Conservation (phyloP, 2,888 invertebrate genomes). For the Eudemis profundana region DNA sequence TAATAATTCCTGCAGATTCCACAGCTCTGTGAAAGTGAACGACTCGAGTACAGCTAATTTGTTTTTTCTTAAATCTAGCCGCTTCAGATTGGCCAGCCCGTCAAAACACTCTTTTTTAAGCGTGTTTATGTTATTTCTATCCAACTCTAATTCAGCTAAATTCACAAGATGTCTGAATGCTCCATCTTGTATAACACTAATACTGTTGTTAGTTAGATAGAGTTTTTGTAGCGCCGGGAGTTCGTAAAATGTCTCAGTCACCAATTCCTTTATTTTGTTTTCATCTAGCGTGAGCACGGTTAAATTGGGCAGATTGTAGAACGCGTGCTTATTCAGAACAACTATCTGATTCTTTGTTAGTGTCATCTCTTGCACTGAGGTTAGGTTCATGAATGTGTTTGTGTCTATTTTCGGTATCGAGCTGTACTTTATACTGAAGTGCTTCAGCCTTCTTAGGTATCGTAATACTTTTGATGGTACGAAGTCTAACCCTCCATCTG, state of each 20-base stretch:
- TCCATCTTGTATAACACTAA: constrained; percentile 93
- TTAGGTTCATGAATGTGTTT: constrained; percentile 90
- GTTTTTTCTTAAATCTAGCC: constrained; percentile 90
- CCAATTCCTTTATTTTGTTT: constrained; percentile 90
- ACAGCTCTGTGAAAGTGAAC: constrained; percentile 91
- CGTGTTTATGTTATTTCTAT: constrained; percentile 90
- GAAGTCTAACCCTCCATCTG: constrained; percentile 88
- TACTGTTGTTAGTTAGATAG: constrained; percentile 93
- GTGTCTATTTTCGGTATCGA: constrained; percentile 89
- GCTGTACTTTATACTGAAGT: constrained; percentile 89
- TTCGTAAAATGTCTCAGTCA: constrained; percentile 90
- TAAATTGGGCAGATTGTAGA: constrained; percentile 90
- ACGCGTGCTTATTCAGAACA: constrained; percentile 87
- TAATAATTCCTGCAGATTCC: constrained; percentile 89
- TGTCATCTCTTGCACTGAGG: constrained; percentile 88
- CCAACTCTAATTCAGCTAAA: constrained; percentile 92
- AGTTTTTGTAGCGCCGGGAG: constrained; percentile 90
- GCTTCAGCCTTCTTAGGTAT: constrained; percentile 87
- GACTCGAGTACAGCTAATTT: constrained; percentile 90
- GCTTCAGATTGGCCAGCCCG: constrained; percentile 89
- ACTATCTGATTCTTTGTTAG: constrained; percentile 89
- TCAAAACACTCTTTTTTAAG: constrained; percentile 91
- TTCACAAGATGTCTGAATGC: constrained; percentile 91
- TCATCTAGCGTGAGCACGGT: constrained; percentile 89
- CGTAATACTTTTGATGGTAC: constrained; percentile 90